A percentile compares a stretch with the other conserved stretches of the same genome.
Conservation (phyloP, 2,113 vertebrate genomes). For the Hippotragus niger region DNA sequence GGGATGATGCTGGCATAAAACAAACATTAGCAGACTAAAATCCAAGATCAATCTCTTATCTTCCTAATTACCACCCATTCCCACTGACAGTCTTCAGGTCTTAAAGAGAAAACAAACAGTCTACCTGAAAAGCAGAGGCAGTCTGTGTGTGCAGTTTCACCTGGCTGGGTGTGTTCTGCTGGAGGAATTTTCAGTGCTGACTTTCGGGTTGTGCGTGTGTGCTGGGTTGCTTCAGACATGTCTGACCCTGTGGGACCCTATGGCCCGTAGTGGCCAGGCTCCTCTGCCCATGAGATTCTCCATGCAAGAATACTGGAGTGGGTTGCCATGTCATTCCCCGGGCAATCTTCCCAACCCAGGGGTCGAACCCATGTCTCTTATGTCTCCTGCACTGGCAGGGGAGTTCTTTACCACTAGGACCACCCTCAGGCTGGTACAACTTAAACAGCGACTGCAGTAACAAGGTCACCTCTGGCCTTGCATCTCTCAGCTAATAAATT, state of each 20-base stretch:
- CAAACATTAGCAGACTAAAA: constrained; percentile 36
- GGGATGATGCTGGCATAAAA: constrained; percentile 34
- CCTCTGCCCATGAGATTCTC: background rate
- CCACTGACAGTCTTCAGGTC: constrained; percentile 14
- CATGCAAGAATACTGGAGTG: background rate
- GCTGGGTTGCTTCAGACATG: background rate
- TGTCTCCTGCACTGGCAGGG: background rate
- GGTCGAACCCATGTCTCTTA: background rate
- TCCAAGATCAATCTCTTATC: constrained; percentile 47
- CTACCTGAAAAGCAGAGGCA: constrained; percentile 44
- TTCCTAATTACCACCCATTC: constrained; percentile 35
- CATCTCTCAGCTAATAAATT: background rate
- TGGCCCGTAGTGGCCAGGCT: background rate
- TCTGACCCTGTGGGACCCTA: background rate
- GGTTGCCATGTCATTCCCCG: background rate
- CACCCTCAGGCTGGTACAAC: background rate
- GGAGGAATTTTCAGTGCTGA: background rate
- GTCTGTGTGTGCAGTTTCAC: background rate
- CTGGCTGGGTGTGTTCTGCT: background rate
- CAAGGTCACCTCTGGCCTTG: background rate
- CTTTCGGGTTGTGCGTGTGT: rapidly evolving
- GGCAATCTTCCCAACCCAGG: background rate
- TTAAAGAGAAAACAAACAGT: constrained; percentile 50
- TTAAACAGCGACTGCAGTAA: background rate
- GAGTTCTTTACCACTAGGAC: background rate